phyloP scores from a whole-genome alignment of 2,888 invertebrate species.

The Pristionchus maxplancki region DNA sequence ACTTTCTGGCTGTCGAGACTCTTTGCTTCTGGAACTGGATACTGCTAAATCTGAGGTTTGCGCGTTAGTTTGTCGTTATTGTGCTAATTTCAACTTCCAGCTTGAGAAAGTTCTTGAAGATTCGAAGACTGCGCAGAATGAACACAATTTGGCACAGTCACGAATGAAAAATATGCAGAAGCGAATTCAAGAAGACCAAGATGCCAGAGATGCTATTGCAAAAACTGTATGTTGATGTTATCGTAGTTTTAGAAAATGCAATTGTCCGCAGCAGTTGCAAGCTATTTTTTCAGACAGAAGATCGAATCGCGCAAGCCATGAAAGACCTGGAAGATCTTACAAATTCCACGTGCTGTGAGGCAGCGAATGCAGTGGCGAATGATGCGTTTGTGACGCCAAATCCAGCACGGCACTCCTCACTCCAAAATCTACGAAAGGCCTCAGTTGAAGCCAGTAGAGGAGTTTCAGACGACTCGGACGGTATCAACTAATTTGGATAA shows the following conservation, averaged over 20 bases:
- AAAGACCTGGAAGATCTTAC: constrained; percentile 17
- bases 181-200: neutral
- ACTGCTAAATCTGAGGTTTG: neutral
- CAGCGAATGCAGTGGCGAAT: neutral
- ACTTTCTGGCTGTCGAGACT: neutral
- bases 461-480: neutral
- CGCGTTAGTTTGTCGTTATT: neutral
- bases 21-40: neutral
- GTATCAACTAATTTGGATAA: neutral
- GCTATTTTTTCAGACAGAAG: neutral
- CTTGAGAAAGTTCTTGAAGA: neutral
- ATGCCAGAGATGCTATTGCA: neutral
- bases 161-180: neutral
- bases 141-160: neutral
- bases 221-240: neutral
- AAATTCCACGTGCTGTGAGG: neutral
- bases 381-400: neutral
- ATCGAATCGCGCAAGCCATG: neutral
- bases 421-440: neutral
- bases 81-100: neutral
- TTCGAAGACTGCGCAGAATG: neutral
- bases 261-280: too few species aligned
- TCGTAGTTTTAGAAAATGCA: neutral
- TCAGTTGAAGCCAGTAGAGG: neutral
- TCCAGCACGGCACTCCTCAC: neutral